These are phyloP conservation scores for Psittacara wagleri DNA, from an alignment of 2,113 vertebrate genomes.

Conservation along the genomic window DNA sequence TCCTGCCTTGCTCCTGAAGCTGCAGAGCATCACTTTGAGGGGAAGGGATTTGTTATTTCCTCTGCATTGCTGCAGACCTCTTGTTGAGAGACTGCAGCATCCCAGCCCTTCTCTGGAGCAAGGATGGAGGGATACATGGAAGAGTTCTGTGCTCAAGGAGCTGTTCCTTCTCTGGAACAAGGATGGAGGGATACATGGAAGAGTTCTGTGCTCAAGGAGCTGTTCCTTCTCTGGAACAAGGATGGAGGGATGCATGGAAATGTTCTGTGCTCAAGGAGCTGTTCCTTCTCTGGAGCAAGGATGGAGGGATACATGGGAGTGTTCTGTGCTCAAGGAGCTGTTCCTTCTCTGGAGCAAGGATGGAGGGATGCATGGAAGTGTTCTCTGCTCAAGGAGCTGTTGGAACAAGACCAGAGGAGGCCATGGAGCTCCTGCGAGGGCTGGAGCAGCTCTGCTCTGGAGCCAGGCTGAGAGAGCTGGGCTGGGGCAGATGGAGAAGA, in stretches of 20 bases:
- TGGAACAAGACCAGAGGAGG: too few relatives aligned
- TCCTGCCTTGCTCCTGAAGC: neutral
- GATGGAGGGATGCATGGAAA: neutral
- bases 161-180: rapidly evolving
- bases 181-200: neutral
- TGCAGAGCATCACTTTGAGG: neutral
- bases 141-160: neutral
- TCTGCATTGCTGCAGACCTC: rapidly evolving
- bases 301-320: neutral
- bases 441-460: neutral
- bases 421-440: rapidly evolving
- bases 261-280: neutral
- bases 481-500: neutral
- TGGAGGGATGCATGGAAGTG: neutral
- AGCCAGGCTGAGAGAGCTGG: neutral
- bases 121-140: neutral
- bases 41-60: neutral
- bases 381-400: neutral
- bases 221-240: too few relatives aligned
- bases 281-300: rapidly evolving
- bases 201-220: neutral
- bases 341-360: neutral
- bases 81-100: neutral
- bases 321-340: neutral
- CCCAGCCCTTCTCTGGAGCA: rapidly evolving